Percentiles rank a stretch among this genome's conserved stretches.
These are phyloP conservation scores for Stegophylla sp. DNA, from an alignment of 2,888 invertebrate species.

Conservation along the genomic window DNA sequence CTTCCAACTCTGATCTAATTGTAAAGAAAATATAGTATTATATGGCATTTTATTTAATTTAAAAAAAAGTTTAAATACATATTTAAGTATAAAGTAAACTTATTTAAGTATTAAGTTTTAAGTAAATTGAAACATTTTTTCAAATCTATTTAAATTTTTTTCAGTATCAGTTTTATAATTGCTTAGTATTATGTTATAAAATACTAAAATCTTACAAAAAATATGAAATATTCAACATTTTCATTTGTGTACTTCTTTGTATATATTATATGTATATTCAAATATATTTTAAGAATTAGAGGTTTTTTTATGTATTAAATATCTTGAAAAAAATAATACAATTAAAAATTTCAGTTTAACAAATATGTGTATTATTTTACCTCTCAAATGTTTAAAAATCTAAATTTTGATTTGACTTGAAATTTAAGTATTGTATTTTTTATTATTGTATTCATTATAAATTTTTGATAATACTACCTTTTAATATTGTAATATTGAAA, in stretches of 20 bases:
- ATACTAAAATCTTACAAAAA: no score
- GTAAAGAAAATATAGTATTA: slow-evolving; percentile 7
- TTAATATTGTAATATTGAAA: not conserved
- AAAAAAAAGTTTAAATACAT: not conserved
- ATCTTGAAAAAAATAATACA: not conserved
- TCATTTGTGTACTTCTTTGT: not conserved
- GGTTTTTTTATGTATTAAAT: not conserved
- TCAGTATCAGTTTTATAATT: not conserved
- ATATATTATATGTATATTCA: not conserved
- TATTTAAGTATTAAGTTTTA: no score
- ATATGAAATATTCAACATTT: not conserved
- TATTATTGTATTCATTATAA: not conserved
- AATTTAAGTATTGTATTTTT: not conserved
- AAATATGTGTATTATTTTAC: not conserved
- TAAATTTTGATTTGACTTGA: not conserved
- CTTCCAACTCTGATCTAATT: slow-evolving; percentile 16
- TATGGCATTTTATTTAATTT: not conserved
- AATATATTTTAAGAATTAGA: not conserved
- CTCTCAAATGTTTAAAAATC: not conserved
- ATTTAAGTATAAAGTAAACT: not conserved
- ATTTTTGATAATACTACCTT: not conserved
- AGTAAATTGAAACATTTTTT: not conserved
- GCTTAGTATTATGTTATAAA: not conserved
- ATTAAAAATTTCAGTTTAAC: not conserved
- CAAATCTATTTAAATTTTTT: not conserved